Conservation (phyloP, 2,888 invertebrate species). For the Erebia ligea region DNA sequence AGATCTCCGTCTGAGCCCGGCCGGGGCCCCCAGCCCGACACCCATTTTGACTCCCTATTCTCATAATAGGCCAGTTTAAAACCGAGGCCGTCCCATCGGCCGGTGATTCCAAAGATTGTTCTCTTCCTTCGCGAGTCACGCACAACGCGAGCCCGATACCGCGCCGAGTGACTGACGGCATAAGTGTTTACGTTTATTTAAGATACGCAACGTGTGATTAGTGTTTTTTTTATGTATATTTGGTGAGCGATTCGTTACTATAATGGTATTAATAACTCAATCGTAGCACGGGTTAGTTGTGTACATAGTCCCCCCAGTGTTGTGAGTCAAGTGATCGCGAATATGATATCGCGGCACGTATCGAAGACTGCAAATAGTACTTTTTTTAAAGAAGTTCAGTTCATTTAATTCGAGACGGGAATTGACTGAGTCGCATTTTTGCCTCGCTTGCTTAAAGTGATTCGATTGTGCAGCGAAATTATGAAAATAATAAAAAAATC, state of each 20-base stretch:
- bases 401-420: slow-evolving; percentile 44
- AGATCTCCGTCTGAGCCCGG: slow-evolving; percentile 93
- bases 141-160: slow-evolving; percentile 42
- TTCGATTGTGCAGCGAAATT: slow-evolving; percentile 32
- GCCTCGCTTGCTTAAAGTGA: slow-evolving; percentile 55
- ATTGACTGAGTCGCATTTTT: slow-evolving; percentile 66
- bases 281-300: slow-evolving; percentile 53
- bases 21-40: slow-evolving; percentile 24
- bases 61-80: slow-evolving; percentile 40
- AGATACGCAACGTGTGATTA: slow-evolving; percentile 51
- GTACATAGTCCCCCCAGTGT: slow-evolving; percentile 73
- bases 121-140: slow-evolving; percentile 31
- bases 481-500: slow-evolving; percentile 27
- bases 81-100: slow-evolving; percentile 24
- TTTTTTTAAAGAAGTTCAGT: background rate
- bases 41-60: slow-evolving; percentile 41
- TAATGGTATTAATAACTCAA: slow-evolving; percentile 43
- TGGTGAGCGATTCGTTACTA: slow-evolving; percentile 59
- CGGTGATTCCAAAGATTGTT: slow-evolving; percentile 46
- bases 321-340: slow-evolving; percentile 68
- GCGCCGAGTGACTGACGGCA: slow-evolving; percentile 30
- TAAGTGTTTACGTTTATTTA: slow-evolving; percentile 36
- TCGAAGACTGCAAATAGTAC: slow-evolving; percentile 4
- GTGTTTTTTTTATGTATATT: slow-evolving; percentile 72
- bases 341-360: slow-evolving; percentile 28